Conservation (phyloP, 1,140 invertebrate genomes). For the Drosophila ananassae region DNA sequence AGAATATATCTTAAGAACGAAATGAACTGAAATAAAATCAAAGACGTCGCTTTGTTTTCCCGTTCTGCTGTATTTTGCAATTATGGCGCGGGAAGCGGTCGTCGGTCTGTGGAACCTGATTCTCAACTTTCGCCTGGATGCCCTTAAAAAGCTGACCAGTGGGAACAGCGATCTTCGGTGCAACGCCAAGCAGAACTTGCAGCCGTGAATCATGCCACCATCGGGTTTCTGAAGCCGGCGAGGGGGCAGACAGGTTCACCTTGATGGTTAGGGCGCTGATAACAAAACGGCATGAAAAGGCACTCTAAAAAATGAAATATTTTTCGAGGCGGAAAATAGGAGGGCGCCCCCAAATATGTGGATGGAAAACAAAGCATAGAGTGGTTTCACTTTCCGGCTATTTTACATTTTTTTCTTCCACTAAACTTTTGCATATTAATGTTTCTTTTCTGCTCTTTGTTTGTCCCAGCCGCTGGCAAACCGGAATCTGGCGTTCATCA, state of each 20-base stretch:
- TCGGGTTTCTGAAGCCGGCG: conserved; percentile 2
- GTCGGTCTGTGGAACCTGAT: conserved; percentile 58
- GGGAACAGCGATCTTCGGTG: conserved; percentile 23
- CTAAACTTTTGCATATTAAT: conserved; percentile 34
- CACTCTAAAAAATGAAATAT: conserved; percentile 34
- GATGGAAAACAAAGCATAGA: conserved; percentile 30
- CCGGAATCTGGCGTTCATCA: conserved; percentile 67
- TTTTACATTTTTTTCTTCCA: conserved; percentile 18
- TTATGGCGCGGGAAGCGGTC: conserved; percentile 4
- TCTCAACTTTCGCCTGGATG: conserved; percentile 65
- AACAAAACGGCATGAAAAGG: conserved; percentile 52
- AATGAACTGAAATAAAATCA: conserved; percentile 1
- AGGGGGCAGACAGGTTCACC: conserved; percentile 29
- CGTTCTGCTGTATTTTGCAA: conserved; percentile 4
- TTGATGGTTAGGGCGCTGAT: conserved; percentile 34
- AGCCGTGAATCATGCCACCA: conserved; percentile 26
- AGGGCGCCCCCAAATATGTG: conserved; percentile 15
- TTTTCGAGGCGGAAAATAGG: conserved; percentile 10
- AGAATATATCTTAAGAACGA: neutral
- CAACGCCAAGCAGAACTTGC: conserved; percentile 36
- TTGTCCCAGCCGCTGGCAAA: conserved; percentile 38
- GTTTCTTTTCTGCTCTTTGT: conserved; percentile 22
- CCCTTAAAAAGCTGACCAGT: conserved; percentile 37
- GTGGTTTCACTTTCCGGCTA: conserved; percentile 59
- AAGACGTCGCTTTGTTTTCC: conserved; percentile 36